Conservation (phyloP, 2,113 vertebrate genomes). For the Halichoeres trimaculatus region DNA sequence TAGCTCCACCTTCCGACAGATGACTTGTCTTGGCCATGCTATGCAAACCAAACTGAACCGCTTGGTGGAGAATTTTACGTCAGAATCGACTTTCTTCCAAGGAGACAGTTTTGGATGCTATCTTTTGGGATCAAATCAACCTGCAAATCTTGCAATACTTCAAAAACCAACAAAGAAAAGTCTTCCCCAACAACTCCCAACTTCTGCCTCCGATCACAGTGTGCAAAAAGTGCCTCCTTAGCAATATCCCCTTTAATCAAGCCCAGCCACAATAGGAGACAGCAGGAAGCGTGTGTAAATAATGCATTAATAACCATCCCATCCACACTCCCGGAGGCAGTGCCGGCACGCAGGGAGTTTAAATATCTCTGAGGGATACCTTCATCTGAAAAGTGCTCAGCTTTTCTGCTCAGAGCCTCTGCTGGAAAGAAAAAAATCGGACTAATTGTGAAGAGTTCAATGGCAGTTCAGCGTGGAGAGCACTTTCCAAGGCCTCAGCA, state of each 20-base stretch:
- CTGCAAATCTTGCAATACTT: constrained; percentile 35
- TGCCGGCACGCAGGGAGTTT: constrained; percentile 68
- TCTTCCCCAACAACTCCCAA: constrained; percentile 54
- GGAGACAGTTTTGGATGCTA: neutral
- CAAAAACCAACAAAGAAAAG: constrained; percentile 52
- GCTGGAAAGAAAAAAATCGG: constrained; percentile 52
- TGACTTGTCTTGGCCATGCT: too few species aligned
- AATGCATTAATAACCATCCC: constrained; percentile 82
- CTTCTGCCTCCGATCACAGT: constrained; percentile 39
- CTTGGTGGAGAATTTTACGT: too few species aligned
- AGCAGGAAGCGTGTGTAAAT: constrained; percentile 79
- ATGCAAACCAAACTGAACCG: too few species aligned
- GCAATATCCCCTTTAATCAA: constrained; percentile 80
- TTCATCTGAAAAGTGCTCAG: constrained; percentile 72
- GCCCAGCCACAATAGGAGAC: constrained; percentile 69
- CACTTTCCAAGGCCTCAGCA: constrained; percentile 51
- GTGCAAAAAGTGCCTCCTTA: constrained; percentile 72
- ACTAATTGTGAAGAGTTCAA: constrained; percentile 74
- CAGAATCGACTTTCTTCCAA: too few species aligned
- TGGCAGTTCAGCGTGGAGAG: constrained; percentile 70
- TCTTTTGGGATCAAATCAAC: constrained; percentile 10
- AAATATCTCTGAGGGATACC: constrained; percentile 80
- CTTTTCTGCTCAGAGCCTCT: constrained; percentile 49
- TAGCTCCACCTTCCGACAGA: too few species aligned
- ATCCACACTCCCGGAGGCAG: constrained; percentile 74